Conservation (phyloP, 2,888 invertebrate species). For the Drosophila kokeensis region DNA sequence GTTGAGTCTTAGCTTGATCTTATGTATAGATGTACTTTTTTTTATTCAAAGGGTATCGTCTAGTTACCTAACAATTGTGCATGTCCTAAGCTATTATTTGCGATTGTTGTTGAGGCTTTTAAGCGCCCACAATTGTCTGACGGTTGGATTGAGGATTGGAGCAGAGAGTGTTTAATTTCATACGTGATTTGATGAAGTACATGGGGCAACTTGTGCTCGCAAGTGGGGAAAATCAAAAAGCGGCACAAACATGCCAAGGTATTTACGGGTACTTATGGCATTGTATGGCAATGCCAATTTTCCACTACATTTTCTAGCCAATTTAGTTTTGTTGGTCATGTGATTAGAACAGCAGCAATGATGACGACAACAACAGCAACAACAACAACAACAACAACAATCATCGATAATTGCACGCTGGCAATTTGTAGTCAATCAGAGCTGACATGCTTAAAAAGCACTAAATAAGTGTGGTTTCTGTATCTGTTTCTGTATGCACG, state of each 20-base stretch:
- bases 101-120: slow-evolving; percentile 9
- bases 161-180: slow-evolving; percentile 17
- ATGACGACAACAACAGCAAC: slow-evolving; percentile 11
- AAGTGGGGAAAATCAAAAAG: slow-evolving; percentile 43
- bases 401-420: slow-evolving; percentile 34
- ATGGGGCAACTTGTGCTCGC: slow-evolving; percentile 15
- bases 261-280: slow-evolving; percentile 34
- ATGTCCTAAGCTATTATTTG: slow-evolving; percentile 14
- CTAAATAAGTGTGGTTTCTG: slow-evolving; percentile 11
- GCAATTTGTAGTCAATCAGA: slow-evolving; percentile 47
- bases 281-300: slow-evolving; percentile 45
- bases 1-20: background rate
- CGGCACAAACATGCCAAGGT: slow-evolving; percentile 37
- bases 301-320: slow-evolving; percentile 37
- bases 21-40: background rate
- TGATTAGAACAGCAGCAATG: slow-evolving; percentile 37
- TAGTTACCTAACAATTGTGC: background rate
- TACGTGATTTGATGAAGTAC: slow-evolving; percentile 46
- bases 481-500: slow-evolving; percentile 4
- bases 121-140: slow-evolving; percentile 30
- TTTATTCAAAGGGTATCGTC: background rate
- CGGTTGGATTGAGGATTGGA: background rate
- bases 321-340: slow-evolving; percentile 37
- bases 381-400: slow-evolving; percentile 8
- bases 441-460: slow-evolving; percentile 41